phyloP scores from a whole-genome alignment of 2,888 invertebrate species.

The Heliconius charithonia region DNA sequence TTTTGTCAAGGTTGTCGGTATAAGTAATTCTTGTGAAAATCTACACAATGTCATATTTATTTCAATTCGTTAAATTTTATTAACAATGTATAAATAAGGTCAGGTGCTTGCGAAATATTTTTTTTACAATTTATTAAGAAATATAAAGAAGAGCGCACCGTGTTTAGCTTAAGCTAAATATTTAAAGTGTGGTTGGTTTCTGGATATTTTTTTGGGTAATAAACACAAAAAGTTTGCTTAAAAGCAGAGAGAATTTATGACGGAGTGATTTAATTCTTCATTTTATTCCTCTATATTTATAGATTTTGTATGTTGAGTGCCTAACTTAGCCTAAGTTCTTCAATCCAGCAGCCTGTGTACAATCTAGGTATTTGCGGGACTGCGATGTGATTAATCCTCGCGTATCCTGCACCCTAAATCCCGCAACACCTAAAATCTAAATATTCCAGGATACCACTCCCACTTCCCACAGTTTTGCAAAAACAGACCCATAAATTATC shows the following conservation, averaged over 20 bases:
- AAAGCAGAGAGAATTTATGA: background rate
- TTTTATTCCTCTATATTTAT: no score
- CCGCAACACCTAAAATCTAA: no score
- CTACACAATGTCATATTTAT: constrained; percentile 3
- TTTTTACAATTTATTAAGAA: background rate
- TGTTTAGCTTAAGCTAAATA: background rate
- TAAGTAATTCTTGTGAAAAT: constrained; percentile 9
- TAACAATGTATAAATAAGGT: constrained; percentile 6
- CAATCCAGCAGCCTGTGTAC: no score
- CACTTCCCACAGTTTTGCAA: background rate
- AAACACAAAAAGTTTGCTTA: background rate
- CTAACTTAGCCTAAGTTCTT: no score
- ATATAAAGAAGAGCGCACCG: background rate
- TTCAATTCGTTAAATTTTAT: background rate
- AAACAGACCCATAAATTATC: background rate
- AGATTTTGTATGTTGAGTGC: no score
- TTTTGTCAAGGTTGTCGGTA: constrained; percentile 4
- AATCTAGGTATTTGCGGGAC: no score
- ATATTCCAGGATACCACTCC: no score
- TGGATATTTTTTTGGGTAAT: background rate
- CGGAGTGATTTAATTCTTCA: background rate
- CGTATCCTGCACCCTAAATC: no score
- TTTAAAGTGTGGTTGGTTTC: background rate
- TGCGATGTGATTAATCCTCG: no score
- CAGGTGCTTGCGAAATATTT: background rate